A percentile compares a stretch with the other conserved stretches of the same genome.
phyloP scores from a whole-genome alignment of 2,888 invertebrate species.

The Macrosiphum euphorbiae region DNA sequence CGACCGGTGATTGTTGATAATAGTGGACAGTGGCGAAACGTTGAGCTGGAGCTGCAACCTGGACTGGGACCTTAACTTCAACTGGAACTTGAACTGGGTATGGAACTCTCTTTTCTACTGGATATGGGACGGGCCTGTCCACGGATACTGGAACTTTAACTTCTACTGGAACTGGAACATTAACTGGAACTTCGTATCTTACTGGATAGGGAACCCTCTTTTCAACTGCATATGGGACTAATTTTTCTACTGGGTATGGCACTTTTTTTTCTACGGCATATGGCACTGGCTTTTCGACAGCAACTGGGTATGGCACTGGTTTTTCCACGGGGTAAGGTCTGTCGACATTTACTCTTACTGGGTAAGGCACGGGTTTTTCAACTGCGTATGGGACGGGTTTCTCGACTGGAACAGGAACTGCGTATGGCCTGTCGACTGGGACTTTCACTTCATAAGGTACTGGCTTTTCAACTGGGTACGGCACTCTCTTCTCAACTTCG shows the following conservation, averaged over 20 bases:
- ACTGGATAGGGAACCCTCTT: conserved; percentile 71
- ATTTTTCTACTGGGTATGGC: conserved; percentile 77
- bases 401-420: conserved; percentile 72
- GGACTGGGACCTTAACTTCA: conserved; percentile 82
- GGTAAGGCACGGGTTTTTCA: conserved; percentile 75
- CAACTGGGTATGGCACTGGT: conserved; percentile 84
- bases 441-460: conserved; percentile 74
- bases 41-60: conserved; percentile 79
- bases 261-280: conserved; percentile 78
- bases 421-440: conserved; percentile 75
- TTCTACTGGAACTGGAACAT: conserved; percentile 75
- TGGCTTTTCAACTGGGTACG: conserved; percentile 70
- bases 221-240: conserved; percentile 78
- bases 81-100: conserved; percentile 79
- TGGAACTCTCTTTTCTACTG: conserved; percentile 73
- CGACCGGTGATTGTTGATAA: conserved; percentile 28
- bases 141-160: conserved; percentile 74
- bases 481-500: conserved; percentile 68
- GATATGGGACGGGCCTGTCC: conserved; percentile 79
- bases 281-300: conserved; percentile 82
- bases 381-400: conserved; percentile 70
- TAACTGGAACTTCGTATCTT: conserved; percentile 69
- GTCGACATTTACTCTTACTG: conserved; percentile 76
- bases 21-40: conserved; percentile 61
- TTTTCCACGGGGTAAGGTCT: conserved; percentile 80